Conservation (phyloP, 2,797 vertebrate species). For the Tokudaia tokunoshimensis region DNA sequence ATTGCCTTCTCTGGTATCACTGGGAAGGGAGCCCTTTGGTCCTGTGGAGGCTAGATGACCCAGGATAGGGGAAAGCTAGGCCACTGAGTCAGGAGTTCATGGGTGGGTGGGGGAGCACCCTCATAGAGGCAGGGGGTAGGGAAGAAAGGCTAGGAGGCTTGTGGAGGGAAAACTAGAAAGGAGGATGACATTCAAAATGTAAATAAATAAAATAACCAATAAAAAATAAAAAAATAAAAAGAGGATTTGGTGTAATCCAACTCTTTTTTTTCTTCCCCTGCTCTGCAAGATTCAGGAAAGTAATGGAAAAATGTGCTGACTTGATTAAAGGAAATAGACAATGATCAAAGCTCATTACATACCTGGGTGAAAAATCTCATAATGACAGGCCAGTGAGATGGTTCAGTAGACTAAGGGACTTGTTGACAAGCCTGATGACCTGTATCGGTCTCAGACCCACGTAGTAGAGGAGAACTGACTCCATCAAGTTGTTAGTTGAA, state of each 20-base stretch:
- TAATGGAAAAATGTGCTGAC: background rate
- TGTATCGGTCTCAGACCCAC: too few relatives aligned
- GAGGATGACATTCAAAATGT: too few relatives aligned
- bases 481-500: background rate
- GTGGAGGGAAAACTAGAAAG: too few relatives aligned
- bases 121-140: too few relatives aligned
- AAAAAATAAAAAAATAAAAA: background rate
- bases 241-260: background rate
- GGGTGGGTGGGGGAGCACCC: too few relatives aligned
- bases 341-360: background rate
- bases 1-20: too few relatives aligned
- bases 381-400: background rate
- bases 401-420: background rate
- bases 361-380: background rate
- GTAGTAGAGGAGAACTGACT: background rate
- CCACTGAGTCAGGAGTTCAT: too few relatives aligned
- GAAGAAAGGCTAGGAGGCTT: too few relatives aligned
- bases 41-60: too few relatives aligned
- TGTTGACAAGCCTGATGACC: background rate
- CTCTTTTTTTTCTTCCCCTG: background rate
- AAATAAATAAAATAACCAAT: too few relatives aligned
- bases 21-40: too few relatives aligned
- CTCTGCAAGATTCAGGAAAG: background rate
- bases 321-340: background rate
- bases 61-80: too few relatives aligned